Evolutionary conservation across 1,140 invertebrate genomes (phyloP).

Genomic region (Hesperophylax magnus): DNA sequence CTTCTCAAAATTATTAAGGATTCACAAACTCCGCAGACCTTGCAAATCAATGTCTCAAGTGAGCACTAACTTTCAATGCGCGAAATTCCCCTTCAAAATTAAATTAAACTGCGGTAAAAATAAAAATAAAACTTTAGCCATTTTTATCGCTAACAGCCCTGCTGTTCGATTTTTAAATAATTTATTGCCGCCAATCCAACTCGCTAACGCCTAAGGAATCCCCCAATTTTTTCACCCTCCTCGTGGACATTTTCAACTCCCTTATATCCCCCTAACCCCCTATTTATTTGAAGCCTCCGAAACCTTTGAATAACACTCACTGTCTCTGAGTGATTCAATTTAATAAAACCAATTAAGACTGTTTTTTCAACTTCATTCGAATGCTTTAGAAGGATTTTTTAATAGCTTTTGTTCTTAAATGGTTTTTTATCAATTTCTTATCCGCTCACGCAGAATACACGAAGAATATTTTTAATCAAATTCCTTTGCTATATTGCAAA

Average conservation of each 20-base stretch:
- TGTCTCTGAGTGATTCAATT: background rate
- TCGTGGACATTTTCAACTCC: too few species aligned
- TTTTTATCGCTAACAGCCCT: conserved; percentile 18
- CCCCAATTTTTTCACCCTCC: background rate
- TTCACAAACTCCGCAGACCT: background rate
- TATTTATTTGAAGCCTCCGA: background rate
- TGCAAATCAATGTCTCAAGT: background rate
- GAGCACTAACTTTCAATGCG: conserved; percentile 1
- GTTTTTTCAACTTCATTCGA: background rate
- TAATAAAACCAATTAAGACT: background rate
- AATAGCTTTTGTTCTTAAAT: too few species aligned
- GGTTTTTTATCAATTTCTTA: too few species aligned
- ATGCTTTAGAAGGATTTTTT: too few species aligned
- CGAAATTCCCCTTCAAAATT: background rate
- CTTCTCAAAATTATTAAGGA: background rate
- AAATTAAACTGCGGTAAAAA: conserved; percentile 13
- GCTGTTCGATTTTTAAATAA: conserved; percentile 14
- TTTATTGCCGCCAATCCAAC: conserved; percentile 10
- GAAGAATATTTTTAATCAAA: too few species aligned
- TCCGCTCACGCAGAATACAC: too few species aligned
- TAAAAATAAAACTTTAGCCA: background rate
- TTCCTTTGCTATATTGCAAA: too few species aligned
- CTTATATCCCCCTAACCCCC: background rate
- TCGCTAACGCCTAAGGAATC: background rate
- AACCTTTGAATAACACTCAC: background rate